phyloP scores from a whole-genome alignment of 2,888 invertebrate genomes.

The Formica aserva region DNA sequence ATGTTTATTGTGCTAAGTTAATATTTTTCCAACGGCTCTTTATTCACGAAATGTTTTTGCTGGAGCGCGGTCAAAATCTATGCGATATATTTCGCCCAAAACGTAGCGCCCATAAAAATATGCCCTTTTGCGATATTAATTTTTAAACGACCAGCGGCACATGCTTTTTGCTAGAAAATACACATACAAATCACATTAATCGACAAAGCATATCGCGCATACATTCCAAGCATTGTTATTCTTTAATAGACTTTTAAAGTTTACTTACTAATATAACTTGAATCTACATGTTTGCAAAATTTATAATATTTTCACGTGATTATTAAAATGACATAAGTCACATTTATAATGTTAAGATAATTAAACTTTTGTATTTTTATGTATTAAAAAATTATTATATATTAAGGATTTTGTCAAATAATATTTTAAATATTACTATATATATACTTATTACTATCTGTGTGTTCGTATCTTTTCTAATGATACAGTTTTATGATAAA shows the following conservation, averaged over 20 bases:
- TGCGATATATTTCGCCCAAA: not conserved
- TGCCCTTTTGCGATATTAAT: constrained; percentile 24
- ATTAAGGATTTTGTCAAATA: not conserved
- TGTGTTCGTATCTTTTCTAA: not conserved
- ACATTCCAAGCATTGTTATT: not conserved
- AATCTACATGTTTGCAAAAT: not conserved
- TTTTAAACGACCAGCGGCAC: constrained; percentile 10
- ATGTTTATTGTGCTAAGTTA: constrained; percentile 47
- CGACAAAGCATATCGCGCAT: too few relatives aligned
- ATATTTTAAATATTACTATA: not conserved
- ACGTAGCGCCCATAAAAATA: not conserved
- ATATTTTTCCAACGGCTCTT: constrained; percentile 44
- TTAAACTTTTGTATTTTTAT: not conserved
- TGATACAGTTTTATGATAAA: not conserved
- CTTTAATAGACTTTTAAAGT: not conserved
- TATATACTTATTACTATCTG: not conserved
- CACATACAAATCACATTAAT: not conserved
- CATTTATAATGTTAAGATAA: not conserved
- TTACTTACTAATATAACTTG: not conserved
- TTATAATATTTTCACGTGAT: not conserved
- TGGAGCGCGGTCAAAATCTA: constrained; percentile 13
- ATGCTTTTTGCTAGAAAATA: constrained; percentile 14
- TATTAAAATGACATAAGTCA: not conserved
- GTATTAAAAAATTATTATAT: not conserved
- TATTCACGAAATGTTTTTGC: constrained; percentile 38